A percentile compares a stretch with the other conserved stretches of the same genome.
Conservation (phyloP, 2,797 vertebrate genomes). For the Pseudochirops corinnae region DNA sequence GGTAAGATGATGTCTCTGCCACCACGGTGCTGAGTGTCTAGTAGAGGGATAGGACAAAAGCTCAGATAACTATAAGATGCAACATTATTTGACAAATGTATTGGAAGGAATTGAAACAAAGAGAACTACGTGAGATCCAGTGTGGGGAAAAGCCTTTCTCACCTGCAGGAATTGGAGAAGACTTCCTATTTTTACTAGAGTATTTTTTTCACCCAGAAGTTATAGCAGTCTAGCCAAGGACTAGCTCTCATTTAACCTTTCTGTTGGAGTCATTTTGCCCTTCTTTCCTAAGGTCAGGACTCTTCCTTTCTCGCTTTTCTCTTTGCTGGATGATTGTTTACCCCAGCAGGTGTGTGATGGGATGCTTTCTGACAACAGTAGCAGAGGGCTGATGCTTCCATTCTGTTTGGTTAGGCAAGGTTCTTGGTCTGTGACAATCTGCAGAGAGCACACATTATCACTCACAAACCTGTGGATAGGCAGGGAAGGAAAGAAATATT, state of each 20-base stretch:
- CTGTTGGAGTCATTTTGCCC: neutral
- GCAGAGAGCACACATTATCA: constrained; percentile 60
- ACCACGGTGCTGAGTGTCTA: neutral
- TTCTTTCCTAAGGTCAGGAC: neutral
- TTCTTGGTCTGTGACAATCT: constrained; percentile 70
- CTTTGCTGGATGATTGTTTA: constrained; percentile 51
- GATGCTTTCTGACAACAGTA: constrained; percentile 21
- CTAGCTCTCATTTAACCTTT: neutral
- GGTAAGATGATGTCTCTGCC: neutral
- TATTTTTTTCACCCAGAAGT: neutral
- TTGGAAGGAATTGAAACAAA: neutral
- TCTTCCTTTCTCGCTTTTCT: constrained; percentile 16
- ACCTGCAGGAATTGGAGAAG: neutral
- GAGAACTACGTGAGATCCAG: neutral
- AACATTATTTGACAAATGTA: neutral
- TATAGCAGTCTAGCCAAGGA: neutral
- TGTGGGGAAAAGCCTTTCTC: neutral
- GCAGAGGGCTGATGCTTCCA: constrained; percentile 31
- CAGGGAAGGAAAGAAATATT: constrained; percentile 67
- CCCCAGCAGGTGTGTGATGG: neutral
- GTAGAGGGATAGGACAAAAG: neutral
- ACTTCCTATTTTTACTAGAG: neutral
- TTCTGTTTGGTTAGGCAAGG: constrained; percentile 52
- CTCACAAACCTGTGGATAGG: constrained; percentile 56
- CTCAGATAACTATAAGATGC: neutral